Evolutionary conservation across 2,113 vertebrate species (phyloP), one percentile per base, ranked within the genome.

Genomic region (Alexandromys fortis): DNA sequence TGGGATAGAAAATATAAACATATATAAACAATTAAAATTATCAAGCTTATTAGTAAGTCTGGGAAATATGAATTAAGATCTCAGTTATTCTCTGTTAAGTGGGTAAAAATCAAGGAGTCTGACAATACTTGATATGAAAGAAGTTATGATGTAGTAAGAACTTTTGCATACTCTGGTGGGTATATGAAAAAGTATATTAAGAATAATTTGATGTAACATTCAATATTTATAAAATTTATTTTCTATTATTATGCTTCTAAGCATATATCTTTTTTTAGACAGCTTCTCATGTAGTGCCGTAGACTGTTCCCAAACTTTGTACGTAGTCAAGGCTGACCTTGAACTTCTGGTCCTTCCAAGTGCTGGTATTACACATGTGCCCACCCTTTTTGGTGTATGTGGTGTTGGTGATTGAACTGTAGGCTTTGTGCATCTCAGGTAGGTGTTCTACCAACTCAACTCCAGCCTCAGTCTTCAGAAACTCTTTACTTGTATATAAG

Each of bases 31-130:
- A 22, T 92, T 86, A 81, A 75, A 94, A 90, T 94, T 91, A 65
- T 63, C 5, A 86, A 96, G 86, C 14, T 89, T 42, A 93, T 58
- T 94, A 92, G n/a, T 68, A 91, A 94, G 52, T 93, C 17, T 38
- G 21, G 42, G 16, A 91, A 75, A 86, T 65, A 73, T 52, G 89
- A 92, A 88, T 94, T 49, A 90, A 87, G 35, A 91, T 12, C 24
- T 67, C 17, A 77, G 21, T 73, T 30, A 92, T 42, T 68, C 38
- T 67, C 22, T 1, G 28, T 70, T 70, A 95, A 67, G 61, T 30
- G 68, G 42, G 22, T 42, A 21, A 77, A 85, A 96, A 82, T 52
- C 55, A 94, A 86, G 77, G 67, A 70, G 12, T 89, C 12, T 91
- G 67, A 76, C n/a, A 76, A 33, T 79, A 63, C 17, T 75, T n/a